Base-by-base conservation (phyloP, 2,797 vertebrate species). In the Pangasius mekongensis region DNA sequence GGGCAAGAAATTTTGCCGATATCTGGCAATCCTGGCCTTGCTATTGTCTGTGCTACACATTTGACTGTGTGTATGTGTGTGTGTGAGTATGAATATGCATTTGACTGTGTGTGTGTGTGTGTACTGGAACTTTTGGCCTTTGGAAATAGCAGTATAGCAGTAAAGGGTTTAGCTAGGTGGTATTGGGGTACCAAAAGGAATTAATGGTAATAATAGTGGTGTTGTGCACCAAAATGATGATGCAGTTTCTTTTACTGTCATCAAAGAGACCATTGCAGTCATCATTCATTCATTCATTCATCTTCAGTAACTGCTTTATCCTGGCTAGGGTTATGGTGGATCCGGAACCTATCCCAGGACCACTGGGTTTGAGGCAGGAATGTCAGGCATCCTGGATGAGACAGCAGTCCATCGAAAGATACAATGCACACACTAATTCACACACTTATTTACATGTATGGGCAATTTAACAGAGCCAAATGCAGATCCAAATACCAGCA, bases 121-220 rank as follows among this genome's bases (percentile, higher is more conserved):
- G 14, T 56, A n/a, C 2, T 83, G 60, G 16, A 64, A 83, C 36
- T 9, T 81, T 58, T 82, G 36, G 36, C 60, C 58, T 60, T 64
- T 60, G 9, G 43, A 49, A 22, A 47, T 60, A 66, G 39, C 60
- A 66, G 58, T 49, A 30, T 18, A 67, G 62, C 82, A 83, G 60
- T 83, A 64, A 83, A 83, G 1, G 27, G 49, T 52, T 67, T 49
- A 52, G 16, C n/a, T 39, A 11, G 49, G 81, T 83, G 81, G 81
- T 66, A 67, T 67, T 30, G 39, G 27, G 43, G 39, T 30, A 66
- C 62, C n/a, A 20, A 67, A 83, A 22, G 60, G 16, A 66, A 49
- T 66, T 18, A 83, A 20, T 83, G 27, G 16, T 64, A 66, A 83
- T 64, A 43, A 62, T 83, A 6, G 10, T 62, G 58, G 58, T 62